Evolutionary conservation across 2,797 vertebrate species (phyloP).

Genomic region (Rhinogobio ventralis): DNA sequence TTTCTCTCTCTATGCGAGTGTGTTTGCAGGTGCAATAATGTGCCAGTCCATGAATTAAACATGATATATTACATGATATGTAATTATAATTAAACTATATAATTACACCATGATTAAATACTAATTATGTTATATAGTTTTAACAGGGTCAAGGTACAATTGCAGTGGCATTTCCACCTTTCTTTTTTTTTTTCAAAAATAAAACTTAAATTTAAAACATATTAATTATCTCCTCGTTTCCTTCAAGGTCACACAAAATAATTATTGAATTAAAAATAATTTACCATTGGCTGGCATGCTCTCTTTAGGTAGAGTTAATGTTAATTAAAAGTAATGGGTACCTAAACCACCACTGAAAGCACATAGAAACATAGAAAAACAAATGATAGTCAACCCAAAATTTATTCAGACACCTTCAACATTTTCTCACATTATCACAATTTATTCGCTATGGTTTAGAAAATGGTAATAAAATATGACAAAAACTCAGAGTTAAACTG

Average conservation of each 20-base stretch:
- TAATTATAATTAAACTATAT: conserved; percentile 10
- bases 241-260: background rate
- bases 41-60: conserved; percentile 8
- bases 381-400: too few species aligned
- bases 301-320: background rate
- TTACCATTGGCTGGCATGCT: background rate
- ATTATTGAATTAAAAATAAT: background rate
- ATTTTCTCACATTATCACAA: too few species aligned
- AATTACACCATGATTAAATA: background rate
- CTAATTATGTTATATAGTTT: background rate
- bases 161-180: background rate
- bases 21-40: conserved; percentile 6
- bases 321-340: background rate
- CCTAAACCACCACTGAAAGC: background rate
- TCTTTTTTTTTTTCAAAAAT: background rate
- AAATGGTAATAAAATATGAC: too few species aligned
- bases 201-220: background rate
- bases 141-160: conserved; percentile 5
- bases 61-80: conserved; percentile 11
- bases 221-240: background rate
- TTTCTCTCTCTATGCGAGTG: background rate
- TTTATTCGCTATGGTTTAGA: too few species aligned
- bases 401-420: too few species aligned
- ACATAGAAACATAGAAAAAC: background rate
- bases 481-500: too few species aligned